Percentiles rank a stretch among this genome's conserved stretches.
phyloP scores from a whole-genome alignment of 2,113 vertebrate species.

The Myanophis thanlyinensis region DNA sequence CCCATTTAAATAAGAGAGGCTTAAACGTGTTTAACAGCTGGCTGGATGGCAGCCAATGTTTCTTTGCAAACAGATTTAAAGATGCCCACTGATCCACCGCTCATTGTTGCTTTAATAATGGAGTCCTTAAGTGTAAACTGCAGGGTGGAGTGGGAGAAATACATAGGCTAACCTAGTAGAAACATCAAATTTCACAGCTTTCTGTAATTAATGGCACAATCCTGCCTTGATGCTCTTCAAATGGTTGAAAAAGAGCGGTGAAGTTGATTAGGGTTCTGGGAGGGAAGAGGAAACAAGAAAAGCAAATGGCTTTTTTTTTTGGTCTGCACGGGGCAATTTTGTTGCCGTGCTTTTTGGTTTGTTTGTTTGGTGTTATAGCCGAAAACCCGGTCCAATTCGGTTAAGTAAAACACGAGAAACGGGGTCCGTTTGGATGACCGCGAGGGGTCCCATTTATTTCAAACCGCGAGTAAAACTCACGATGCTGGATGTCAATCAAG shows the following conservation, averaged over 20 bases:
- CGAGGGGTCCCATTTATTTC: no score
- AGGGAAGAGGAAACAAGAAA: neutral
- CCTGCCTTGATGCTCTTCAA: neutral
- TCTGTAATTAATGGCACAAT: neutral
- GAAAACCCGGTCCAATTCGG: no score
- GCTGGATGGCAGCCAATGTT: conserved; percentile 4
- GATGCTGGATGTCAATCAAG: no score
- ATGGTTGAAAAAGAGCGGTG: neutral
- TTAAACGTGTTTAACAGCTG: conserved; percentile 8
- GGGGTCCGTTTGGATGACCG: no score
- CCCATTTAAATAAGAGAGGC: conserved; percentile 28
- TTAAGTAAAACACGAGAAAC: no score
- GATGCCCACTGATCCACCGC: neutral
- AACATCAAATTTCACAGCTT: conserved; percentile 9
- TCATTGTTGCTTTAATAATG: conserved; percentile 3
- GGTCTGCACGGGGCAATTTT: neutral
- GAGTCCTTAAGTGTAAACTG: neutral
- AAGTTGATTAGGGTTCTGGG: neutral
- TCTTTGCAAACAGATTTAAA: conserved; percentile 22
- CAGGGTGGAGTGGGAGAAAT: neutral
- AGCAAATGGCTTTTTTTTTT: neutral
- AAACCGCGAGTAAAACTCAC: no score
- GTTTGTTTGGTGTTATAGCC: no score
- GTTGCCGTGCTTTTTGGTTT: neutral
- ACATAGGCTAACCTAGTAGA: neutral